phyloP scores from a whole-genome alignment of 2,888 invertebrate species.

The Agonum fuliginosum region DNA sequence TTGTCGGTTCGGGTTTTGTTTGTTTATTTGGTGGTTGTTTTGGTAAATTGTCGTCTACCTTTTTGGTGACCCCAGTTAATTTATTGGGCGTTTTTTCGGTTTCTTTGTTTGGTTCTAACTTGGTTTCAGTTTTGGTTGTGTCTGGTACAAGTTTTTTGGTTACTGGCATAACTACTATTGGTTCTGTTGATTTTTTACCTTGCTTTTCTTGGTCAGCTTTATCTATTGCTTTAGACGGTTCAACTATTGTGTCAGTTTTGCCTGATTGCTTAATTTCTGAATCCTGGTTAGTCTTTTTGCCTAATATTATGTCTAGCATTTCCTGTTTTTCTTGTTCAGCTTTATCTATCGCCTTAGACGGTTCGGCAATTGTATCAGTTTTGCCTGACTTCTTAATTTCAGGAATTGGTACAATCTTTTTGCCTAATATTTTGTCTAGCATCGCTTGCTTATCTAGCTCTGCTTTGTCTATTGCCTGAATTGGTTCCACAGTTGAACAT shows the following conservation, averaged over 20 bases:
- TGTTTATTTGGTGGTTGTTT: too few species aligned
- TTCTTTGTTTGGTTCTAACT: slow-evolving; percentile 46
- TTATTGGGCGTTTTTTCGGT: slow-evolving; percentile 40
- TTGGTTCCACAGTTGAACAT: slow-evolving; percentile 20
- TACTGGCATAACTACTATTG: slow-evolving; percentile 16
- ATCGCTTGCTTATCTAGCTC: slow-evolving; percentile 44
- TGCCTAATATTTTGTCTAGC: slow-evolving; percentile 42
- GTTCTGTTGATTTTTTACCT: slow-evolving; percentile 22
- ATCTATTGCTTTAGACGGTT: slow-evolving; percentile 38
- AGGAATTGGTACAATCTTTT: slow-evolving; percentile 47
- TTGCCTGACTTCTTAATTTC: too few species aligned
- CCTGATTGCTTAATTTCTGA: slow-evolving; percentile 22
- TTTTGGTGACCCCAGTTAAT: too few species aligned
- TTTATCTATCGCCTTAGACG: background rate
- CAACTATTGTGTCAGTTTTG: background rate
- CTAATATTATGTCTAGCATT: slow-evolving; percentile 64
- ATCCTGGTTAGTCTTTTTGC: slow-evolving; percentile 61
- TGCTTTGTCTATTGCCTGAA: slow-evolving; percentile 30
- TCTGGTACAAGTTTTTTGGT: slow-evolving; percentile 60
- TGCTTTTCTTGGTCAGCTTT: slow-evolving; percentile 58
- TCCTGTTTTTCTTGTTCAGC: slow-evolving; percentile 59
- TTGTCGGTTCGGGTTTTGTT: too few species aligned
- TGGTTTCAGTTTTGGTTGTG: background rate
- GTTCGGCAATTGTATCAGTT: slow-evolving; percentile 30
- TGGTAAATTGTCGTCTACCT: too few species aligned